Evolutionary conservation across 2,797 vertebrate genomes (phyloP).

Genomic region (Argya squamiceps): DNA sequence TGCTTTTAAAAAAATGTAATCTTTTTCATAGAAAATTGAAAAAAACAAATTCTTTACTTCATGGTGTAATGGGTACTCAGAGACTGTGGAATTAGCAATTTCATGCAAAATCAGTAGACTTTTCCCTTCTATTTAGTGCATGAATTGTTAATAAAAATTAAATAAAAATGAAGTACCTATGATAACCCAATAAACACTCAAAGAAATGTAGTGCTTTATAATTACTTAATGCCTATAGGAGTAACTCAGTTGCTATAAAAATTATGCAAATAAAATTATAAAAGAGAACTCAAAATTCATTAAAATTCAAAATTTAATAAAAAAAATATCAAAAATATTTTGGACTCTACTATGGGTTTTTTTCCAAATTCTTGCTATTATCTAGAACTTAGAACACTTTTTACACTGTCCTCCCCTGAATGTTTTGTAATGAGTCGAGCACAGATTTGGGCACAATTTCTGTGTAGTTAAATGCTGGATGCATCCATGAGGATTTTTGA

Average conservation of each 20-base stretch:
- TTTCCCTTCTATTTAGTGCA: constrained; percentile 4
- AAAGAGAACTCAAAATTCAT: neutral
- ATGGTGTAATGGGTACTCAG: constrained; percentile 19
- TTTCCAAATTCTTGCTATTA: neutral
- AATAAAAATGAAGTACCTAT: neutral
- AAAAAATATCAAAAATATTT: neutral
- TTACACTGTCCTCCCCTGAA: neutral
- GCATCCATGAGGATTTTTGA: neutral
- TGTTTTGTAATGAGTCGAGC: neutral
- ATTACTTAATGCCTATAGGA: neutral
- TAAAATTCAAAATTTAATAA: neutral
- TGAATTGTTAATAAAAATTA: constrained; percentile 42
- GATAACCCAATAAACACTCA: neutral
- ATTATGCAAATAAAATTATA: neutral
- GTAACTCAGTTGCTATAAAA: neutral
- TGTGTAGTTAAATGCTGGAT: neutral
- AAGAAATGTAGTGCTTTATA: neutral
- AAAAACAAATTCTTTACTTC: constrained; percentile 9
- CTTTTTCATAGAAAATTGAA: neutral
- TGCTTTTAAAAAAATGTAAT: neutral
- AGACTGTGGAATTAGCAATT: constrained; percentile 54
- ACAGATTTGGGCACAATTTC: neutral
- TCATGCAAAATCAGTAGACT: constrained; percentile 34
- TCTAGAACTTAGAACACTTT: neutral
- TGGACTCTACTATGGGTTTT: neutral